These are phyloP conservation scores for Peromyscus californicus DNA, from an alignment of 2,113 vertebrate species.

Conservation along the genomic window DNA sequence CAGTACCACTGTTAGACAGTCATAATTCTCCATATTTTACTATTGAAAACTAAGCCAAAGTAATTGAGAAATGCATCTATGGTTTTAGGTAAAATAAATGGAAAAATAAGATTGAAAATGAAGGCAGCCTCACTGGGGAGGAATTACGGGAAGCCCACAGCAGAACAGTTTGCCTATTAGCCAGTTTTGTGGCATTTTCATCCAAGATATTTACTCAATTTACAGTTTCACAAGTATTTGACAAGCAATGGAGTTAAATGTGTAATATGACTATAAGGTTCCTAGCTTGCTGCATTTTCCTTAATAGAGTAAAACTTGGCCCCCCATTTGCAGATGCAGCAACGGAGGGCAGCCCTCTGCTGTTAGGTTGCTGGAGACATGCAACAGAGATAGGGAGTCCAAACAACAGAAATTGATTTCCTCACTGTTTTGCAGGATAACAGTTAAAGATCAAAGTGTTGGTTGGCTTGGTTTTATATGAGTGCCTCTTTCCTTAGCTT, in stretches of 20 bases:
- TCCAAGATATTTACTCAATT: not conserved
- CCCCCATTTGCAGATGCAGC: not conserved
- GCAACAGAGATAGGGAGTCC: not conserved
- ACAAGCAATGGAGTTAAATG: not conserved
- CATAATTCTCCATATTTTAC: not conserved
- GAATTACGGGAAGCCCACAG: not conserved
- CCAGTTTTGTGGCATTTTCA: not conserved
- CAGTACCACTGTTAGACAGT: not conserved
- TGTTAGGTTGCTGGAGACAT: not conserved
- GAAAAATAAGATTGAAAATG: not conserved
- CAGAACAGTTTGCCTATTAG: not conserved
- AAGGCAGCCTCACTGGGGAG: not conserved
- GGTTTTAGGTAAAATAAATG: not conserved
- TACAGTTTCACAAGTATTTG: slow-evolving; percentile 38
- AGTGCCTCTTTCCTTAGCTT: not conserved
- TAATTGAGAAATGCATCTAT: slow-evolving; percentile 11
- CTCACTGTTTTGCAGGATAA: not conserved
- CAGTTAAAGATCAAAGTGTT: not conserved
- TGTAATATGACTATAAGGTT: not conserved
- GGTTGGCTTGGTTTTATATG: not conserved
- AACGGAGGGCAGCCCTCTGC: not conserved
- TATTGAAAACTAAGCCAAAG: not conserved
- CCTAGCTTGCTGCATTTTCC: not conserved
- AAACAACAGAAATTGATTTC: not conserved
- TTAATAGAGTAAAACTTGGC: not conserved